These are phyloP conservation scores for Danionella dracula DNA, from an alignment of 2,797 vertebrate species.

Conservation along the genomic window DNA sequence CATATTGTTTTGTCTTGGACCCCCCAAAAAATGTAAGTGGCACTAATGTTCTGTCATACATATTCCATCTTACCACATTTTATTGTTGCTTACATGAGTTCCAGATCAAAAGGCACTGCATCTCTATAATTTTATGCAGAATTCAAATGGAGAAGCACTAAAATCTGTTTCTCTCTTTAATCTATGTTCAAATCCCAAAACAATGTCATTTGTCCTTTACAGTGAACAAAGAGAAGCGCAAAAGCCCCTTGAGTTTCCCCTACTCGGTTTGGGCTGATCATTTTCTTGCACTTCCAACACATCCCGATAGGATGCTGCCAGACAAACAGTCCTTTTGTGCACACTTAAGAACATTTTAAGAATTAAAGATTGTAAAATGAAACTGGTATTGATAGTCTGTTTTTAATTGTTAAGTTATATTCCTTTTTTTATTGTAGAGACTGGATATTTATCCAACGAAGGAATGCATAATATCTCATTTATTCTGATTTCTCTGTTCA, in stretches of 20 bases:
- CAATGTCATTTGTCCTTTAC: constrained; percentile 10
- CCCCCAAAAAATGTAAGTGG: no score
- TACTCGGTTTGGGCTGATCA: constrained; percentile 35
- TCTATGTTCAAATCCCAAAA: background rate
- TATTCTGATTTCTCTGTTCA: constrained; percentile 67
- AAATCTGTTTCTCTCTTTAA: background rate
- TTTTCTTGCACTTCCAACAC: constrained; percentile 54
- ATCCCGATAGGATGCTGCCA: constrained; percentile 47
- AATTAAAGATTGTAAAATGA: constrained; percentile 67
- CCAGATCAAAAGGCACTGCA: no score
- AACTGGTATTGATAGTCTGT: constrained; percentile 63
- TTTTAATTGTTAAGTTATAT: constrained; percentile 75
- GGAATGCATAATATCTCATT: constrained; percentile 75
- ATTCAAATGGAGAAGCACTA: no score
- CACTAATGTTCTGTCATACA: no score
- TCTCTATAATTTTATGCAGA: no score
- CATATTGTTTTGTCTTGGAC: no score
- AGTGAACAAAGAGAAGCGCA: constrained; percentile 1
- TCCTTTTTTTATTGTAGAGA: constrained; percentile 67
- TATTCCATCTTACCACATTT: no score
- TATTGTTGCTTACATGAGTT: no score
- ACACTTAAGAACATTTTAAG: constrained; percentile 66
- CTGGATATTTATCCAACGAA: constrained; percentile 81
- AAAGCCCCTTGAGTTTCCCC: constrained; percentile 13
- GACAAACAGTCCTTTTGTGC: constrained; percentile 51